These are phyloP conservation scores for Cyphomyrus plagiostoma DNA, from an alignment of 2,113 vertebrate genomes.

Conservation along the genomic window DNA sequence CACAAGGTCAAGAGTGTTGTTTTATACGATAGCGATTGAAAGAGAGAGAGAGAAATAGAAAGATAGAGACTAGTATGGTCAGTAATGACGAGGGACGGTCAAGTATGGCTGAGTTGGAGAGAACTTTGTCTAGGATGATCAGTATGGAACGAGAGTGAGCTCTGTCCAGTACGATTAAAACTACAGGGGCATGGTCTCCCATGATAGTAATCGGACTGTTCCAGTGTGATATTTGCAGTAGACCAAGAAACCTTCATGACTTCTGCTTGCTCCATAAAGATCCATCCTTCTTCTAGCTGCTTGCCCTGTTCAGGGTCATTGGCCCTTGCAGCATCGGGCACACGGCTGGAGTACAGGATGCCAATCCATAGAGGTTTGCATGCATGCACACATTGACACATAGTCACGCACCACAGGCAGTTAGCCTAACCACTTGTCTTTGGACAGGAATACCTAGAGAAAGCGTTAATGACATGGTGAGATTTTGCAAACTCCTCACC, in stretches of 20 bases:
- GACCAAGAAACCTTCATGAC: background rate
- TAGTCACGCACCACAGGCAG: background rate
- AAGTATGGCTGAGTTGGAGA: background rate
- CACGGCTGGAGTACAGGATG: background rate
- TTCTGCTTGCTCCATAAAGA: background rate
- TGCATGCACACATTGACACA: background rate
- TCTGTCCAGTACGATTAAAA: background rate
- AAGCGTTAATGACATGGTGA: background rate
- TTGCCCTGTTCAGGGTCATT: background rate
- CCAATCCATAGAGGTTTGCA: background rate
- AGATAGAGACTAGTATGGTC: no score
- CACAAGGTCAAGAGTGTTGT: no score
- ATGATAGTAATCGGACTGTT: background rate
- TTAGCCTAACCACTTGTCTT: background rate
- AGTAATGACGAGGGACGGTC: no score
- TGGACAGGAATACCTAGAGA: background rate
- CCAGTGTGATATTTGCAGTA: background rate
- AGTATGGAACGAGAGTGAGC: background rate
- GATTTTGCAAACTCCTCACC: background rate
- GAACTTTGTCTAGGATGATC: background rate
- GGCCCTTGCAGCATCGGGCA: background rate
- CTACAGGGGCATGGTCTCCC: no score
- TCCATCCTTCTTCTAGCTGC: background rate
- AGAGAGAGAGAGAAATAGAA: no score
- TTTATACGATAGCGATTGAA: no score